Conservation (phyloP, 2,888 invertebrate genomes). For the Hyposoter dolosus region DNA sequence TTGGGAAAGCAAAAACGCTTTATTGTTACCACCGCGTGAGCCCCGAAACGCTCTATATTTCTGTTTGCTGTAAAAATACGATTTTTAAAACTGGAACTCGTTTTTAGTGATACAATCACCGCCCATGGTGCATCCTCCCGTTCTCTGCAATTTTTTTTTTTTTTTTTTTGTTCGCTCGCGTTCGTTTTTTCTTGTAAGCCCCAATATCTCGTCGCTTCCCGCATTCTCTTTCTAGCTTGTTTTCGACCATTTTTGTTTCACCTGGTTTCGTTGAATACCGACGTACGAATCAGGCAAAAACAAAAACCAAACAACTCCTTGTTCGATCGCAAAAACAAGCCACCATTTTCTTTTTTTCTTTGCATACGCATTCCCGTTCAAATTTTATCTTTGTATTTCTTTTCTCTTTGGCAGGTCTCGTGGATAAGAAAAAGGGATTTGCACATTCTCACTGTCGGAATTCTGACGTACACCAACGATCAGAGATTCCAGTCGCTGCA, state of each 20-base stretch:
- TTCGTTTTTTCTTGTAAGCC: constrained; percentile 15
- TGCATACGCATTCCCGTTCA: not conserved
- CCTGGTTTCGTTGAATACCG: not conserved
- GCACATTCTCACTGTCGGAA: constrained; percentile 91
- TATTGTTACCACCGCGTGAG: constrained; percentile 34
- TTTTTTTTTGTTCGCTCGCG: constrained; percentile 1
- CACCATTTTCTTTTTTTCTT: not conserved
- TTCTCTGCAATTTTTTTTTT: not conserved
- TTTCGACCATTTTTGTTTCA: not conserved
- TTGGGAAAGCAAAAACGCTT: constrained; percentile 28
- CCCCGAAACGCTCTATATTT: constrained; percentile 32
- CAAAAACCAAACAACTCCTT: not conserved
- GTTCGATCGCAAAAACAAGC: not conserved
- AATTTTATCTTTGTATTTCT: not conserved
- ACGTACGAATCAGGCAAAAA: not conserved
- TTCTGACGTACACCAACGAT: constrained; percentile 91
- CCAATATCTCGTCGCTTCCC: constrained; percentile 20
- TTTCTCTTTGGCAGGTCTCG: constrained; percentile 88
- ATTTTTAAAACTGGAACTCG: constrained; percentile 54
- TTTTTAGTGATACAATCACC: constrained; percentile 51
- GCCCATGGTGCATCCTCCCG: constrained; percentile 22
- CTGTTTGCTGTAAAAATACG: constrained; percentile 58
- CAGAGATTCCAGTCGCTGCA: constrained; percentile 90
- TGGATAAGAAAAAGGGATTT: constrained; percentile 94
- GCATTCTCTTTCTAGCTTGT: not conserved